These are phyloP conservation scores for Anastrepha ludens DNA, from an alignment of 1,140 invertebrate species.

Conservation along the genomic window DNA sequence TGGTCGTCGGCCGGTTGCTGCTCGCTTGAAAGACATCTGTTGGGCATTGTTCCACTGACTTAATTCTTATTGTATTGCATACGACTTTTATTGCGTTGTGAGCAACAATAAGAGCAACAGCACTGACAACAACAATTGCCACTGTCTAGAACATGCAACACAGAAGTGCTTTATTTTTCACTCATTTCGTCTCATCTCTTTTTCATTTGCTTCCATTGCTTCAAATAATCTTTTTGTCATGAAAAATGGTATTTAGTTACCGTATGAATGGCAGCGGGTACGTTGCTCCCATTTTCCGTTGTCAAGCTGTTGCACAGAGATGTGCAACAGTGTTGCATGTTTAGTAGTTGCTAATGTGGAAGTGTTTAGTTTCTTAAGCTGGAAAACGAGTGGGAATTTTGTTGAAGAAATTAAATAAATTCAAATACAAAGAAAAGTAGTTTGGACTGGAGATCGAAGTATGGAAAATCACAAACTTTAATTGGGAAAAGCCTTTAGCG, in stretches of 20 bases:
- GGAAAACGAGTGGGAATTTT: background rate
- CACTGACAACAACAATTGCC: background rate
- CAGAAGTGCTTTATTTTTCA: slow-evolving; percentile 3
- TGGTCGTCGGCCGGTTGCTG: background rate
- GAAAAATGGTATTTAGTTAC: slow-evolving; percentile 43
- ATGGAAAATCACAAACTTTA: no score
- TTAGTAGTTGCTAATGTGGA: background rate
- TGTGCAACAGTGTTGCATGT: slow-evolving; percentile 9
- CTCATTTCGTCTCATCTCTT: background rate
- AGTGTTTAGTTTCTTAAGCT: background rate
- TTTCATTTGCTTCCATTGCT: background rate
- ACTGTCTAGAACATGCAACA: slow-evolving; percentile 4
- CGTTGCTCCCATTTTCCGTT: slow-evolving; percentile 13
- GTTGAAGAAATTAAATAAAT: background rate
- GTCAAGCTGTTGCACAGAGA: background rate
- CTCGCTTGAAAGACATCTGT: slow-evolving; percentile 40
- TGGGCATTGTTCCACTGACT: slow-evolving; percentile 47
- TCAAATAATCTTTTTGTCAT: slow-evolving; percentile 9
- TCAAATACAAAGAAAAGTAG: background rate
- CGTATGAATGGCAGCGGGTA: background rate
- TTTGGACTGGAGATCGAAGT: no score
- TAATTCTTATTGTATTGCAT: slow-evolving; percentile 49
- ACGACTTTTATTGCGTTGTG: background rate
- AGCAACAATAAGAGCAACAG: background rate
- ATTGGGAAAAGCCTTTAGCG: no score